Evolutionary conservation across 2,888 invertebrate species (phyloP).

Genomic region (Monopis laevigella): DNA sequence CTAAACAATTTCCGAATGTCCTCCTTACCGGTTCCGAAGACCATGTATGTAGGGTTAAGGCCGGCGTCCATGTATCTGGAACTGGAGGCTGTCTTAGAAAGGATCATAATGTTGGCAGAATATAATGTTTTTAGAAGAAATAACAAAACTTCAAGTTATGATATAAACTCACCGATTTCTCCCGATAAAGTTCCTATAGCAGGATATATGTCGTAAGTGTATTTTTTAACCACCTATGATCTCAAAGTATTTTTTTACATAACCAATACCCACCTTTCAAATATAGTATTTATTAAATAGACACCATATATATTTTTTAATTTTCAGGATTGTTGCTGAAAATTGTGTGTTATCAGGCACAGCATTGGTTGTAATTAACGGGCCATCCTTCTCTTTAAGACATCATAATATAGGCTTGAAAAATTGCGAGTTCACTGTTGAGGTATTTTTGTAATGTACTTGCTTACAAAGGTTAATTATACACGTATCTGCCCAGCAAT

Average conservation of each 20-base stretch:
- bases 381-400: constrained; percentile 26
- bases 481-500: background rate
- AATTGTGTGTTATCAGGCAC: constrained; percentile 33
- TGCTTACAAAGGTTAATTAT: background rate
- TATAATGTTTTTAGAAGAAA: background rate
- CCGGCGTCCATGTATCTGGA: background rate
- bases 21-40: background rate
- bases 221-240: background rate
- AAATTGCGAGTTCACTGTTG: constrained; percentile 34
- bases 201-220: background rate
- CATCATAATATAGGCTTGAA: constrained; percentile 16
- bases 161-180: background rate
- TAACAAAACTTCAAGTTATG: too few relatives aligned
- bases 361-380: constrained; percentile 27
- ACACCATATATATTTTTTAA: too few relatives aligned
- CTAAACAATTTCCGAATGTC: background rate
- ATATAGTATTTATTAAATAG: too few relatives aligned
- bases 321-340: constrained; percentile 35
- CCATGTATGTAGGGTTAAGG: background rate
- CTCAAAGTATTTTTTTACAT: too few relatives aligned
- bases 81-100: background rate
- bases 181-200: background rate
- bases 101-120: background rate
- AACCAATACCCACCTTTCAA: too few relatives aligned
- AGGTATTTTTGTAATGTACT: constrained; percentile 28